phyloP scores from a whole-genome alignment of 2,888 invertebrate genomes.

The Nephrotoma guestfalica region DNA sequence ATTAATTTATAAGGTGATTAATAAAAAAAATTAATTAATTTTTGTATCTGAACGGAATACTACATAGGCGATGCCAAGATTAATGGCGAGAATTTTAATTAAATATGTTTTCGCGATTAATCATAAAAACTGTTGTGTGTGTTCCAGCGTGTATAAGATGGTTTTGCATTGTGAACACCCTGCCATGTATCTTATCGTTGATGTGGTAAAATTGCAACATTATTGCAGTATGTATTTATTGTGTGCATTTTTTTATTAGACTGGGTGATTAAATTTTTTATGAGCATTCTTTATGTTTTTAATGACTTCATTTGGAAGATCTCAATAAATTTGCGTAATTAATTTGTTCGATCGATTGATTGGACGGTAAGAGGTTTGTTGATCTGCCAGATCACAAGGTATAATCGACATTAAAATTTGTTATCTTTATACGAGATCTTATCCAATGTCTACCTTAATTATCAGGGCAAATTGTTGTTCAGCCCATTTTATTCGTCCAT shows the following conservation, averaged over 20 bases:
- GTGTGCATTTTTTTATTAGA: not conserved
- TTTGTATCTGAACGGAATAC: not conserved
- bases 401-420: no score
- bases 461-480: no score
- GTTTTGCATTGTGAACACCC: not conserved
- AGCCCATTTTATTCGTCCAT: no score
- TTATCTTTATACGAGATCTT: no score
- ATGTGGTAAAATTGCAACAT: not conserved
- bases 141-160: no score
- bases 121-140: not conserved
- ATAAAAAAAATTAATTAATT: not conserved
- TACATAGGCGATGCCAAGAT: not conserved
- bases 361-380: no score
- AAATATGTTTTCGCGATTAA: not conserved
- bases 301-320: not conserved
- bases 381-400: no score
- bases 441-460: no score
- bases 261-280: not conserved
- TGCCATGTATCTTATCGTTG: not conserved
- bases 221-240: not conserved
- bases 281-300: not conserved
- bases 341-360: not conserved
- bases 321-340: not conserved
- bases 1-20: not conserved
- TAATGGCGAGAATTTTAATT: not conserved